Conservation (phyloP, 2,888 invertebrate genomes). For the Polymixis lichenea region DNA sequence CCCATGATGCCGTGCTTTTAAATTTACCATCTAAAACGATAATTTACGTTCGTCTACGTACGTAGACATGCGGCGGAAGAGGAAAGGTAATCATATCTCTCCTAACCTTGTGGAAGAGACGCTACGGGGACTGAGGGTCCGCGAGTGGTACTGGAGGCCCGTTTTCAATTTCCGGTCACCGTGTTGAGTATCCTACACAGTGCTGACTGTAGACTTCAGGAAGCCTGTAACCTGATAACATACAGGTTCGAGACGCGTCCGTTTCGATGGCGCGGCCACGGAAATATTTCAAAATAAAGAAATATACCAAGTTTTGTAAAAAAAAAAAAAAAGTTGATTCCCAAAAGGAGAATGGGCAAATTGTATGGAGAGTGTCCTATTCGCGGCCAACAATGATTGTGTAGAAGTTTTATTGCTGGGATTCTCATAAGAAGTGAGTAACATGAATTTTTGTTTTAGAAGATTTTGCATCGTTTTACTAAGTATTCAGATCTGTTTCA, state of each 20-base stretch:
- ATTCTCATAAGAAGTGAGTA: too few relatives aligned
- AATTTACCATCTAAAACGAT: background rate
- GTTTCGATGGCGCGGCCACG: too few relatives aligned
- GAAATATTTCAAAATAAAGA: too few relatives aligned
- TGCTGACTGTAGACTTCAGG: conserved; percentile 1
- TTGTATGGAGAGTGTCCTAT: too few relatives aligned
- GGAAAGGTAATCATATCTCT: background rate
- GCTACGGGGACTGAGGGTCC: background rate
- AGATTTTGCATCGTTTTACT: too few relatives aligned
- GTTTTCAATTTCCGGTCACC: background rate
- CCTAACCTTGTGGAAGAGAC: background rate
- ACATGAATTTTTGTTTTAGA: too few relatives aligned
- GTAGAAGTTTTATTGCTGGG: too few relatives aligned
- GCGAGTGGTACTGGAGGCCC: background rate
- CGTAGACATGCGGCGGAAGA: background rate
- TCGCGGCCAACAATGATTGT: too few relatives aligned
- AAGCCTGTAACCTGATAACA: background rate
- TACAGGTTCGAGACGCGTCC: background rate
- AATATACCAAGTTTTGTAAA: too few relatives aligned
- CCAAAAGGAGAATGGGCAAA: too few relatives aligned
- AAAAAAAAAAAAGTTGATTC: too few relatives aligned
- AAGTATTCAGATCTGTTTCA: too few relatives aligned
- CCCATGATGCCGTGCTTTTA: background rate
- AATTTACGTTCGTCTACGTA: background rate
- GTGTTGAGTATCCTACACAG: background rate